These are phyloP conservation scores for Ceyx melanurus DNA, from an alignment of 2,113 vertebrate genomes.

Conservation along the genomic window DNA sequence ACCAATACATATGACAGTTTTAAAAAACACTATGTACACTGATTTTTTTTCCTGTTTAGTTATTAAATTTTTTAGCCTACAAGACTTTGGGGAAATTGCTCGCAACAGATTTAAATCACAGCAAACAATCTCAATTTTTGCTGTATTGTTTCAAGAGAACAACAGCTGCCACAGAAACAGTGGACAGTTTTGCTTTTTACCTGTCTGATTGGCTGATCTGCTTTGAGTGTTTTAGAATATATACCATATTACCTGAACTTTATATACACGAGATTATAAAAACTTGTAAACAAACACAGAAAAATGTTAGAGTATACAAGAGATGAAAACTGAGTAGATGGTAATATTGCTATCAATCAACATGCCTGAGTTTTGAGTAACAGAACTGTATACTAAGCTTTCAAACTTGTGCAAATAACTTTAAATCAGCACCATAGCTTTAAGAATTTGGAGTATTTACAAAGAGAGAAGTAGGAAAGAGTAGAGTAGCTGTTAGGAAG, in stretches of 20 bases:
- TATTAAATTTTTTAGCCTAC: neutral
- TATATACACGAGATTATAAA: neutral
- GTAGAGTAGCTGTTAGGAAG: neutral
- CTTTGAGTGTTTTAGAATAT: neutral
- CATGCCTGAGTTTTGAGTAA: neutral
- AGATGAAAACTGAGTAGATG: neutral
- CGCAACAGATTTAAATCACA: neutral
- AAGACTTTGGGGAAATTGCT: neutral
- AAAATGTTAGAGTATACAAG: neutral
- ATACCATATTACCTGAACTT: neutral
- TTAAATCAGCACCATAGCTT: neutral
- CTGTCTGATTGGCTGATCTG: neutral
- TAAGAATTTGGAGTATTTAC: neutral
- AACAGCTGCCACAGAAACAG: neutral
- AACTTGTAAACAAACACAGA: neutral
- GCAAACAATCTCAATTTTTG: neutral
- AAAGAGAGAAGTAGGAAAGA: neutral
- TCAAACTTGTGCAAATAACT: neutral
- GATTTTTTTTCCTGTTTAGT: neutral
- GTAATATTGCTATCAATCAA: neutral
- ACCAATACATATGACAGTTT: accelerated
- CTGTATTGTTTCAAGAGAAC: neutral
- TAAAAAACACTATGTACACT: neutral
- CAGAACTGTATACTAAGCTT: neutral
- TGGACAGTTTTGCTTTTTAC: neutral